Evolutionary conservation across 2,888 invertebrate species (phyloP).

Genomic region (Caenorhabditis sp.): DNA sequence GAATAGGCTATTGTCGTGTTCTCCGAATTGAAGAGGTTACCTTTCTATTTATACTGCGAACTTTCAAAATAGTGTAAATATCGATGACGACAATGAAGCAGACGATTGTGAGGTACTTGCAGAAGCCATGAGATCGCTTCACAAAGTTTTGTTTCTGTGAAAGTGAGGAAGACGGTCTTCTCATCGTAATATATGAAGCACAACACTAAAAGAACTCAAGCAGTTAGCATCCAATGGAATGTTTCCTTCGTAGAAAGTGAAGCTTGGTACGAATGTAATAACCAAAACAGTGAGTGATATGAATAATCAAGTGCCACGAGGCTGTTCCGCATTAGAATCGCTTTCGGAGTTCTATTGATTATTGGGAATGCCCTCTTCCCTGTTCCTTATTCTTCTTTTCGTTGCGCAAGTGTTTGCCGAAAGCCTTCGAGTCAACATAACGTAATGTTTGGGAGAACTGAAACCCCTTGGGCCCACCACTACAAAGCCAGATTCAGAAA

Average conservation of each 20-base stretch:
- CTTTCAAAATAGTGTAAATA: slow-evolving; percentile 32
- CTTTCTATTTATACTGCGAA: slow-evolving; percentile 18
- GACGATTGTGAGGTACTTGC: slow-evolving; percentile 26
- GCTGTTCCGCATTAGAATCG: slow-evolving; percentile 20
- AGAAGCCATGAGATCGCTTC: slow-evolving; percentile 27
- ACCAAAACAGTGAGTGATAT: background rate
- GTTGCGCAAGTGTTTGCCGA: no score
- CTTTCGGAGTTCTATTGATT: background rate
- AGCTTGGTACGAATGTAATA: background rate
- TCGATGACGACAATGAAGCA: slow-evolving; percentile 19
- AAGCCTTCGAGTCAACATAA: background rate
- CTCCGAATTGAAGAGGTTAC: background rate
- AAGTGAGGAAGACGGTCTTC: slow-evolving; percentile 24
- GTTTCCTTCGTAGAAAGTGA: slow-evolving; percentile 34
- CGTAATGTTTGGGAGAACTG: background rate
- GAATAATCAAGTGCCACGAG: no score
- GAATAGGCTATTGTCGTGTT: background rate
- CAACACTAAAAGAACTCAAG: slow-evolving; percentile 10
- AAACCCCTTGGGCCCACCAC: background rate
- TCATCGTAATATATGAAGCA: slow-evolving; percentile 20
- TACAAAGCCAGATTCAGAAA: slow-evolving; percentile 4
- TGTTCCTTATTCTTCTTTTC: no score
- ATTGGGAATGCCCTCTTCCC: no score
- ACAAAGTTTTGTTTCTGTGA: slow-evolving; percentile 24
- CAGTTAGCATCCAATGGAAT: background rate